Evolutionary conservation across 2,888 invertebrate genomes (phyloP).

Genomic region (Temnothorax rugatulus): DNA sequence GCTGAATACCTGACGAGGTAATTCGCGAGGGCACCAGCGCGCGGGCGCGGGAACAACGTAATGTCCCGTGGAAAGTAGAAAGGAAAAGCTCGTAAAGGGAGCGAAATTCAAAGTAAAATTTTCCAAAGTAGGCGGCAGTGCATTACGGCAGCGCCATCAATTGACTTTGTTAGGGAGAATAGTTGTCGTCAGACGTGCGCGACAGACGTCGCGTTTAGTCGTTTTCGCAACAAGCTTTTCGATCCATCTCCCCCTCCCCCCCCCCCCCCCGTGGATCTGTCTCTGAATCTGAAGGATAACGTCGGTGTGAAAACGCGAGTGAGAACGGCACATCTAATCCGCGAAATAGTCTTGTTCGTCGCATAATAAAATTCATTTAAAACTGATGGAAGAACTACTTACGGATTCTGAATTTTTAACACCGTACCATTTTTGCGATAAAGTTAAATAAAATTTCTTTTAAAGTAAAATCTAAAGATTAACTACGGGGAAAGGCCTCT

Average conservation of each 20-base stretch:
- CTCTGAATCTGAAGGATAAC: neutral
- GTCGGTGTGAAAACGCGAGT: slow-evolving; percentile 49
- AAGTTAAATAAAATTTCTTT: slow-evolving; percentile 35
- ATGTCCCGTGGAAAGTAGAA: slow-evolving; percentile 60
- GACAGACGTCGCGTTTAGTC: slow-evolving; percentile 21
- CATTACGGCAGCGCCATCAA: slow-evolving; percentile 52
- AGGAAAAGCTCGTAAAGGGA: slow-evolving; percentile 68
- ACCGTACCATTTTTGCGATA: neutral
- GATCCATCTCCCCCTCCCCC: neutral
- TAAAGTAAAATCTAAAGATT: slow-evolving; percentile 31
- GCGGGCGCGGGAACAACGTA: slow-evolving; percentile 51
- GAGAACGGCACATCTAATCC: slow-evolving; percentile 4
- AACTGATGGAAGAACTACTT: neutral
- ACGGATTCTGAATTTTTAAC: slow-evolving; percentile 28
- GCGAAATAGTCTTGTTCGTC: neutral
- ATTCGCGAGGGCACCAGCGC: slow-evolving; percentile 76
- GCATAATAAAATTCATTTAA: slow-evolving; percentile 18
- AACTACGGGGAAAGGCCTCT: neutral
- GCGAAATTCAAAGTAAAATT: slow-evolving; percentile 73
- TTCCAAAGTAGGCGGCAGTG: slow-evolving; percentile 61
- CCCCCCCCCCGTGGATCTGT: neutral
- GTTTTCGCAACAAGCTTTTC: slow-evolving; percentile 23
- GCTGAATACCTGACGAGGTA: slow-evolving; percentile 84
- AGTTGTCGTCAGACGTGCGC: slow-evolving; percentile 55
- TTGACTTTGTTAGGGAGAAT: slow-evolving; percentile 63